phyloP scores from a whole-genome alignment of 2,888 invertebrate species.

The Stramonita haemastoma region DNA sequence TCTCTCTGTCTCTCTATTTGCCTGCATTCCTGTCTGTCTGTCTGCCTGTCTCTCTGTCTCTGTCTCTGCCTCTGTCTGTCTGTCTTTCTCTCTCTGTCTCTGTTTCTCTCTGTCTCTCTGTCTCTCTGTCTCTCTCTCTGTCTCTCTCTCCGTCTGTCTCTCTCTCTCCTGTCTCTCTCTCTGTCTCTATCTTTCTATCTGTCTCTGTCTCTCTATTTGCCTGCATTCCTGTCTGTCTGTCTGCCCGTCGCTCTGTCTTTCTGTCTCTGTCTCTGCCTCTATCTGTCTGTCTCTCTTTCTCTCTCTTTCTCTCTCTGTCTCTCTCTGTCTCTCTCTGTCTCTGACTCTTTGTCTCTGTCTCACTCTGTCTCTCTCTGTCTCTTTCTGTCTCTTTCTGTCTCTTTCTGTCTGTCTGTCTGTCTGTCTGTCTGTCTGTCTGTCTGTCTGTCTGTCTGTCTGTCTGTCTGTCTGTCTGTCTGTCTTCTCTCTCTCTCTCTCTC shows the following conservation, averaged over 20 bases:
- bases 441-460: neutral
- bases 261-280: neutral
- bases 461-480: neutral
- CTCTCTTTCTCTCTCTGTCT: neutral
- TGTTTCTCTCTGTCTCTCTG: neutral
- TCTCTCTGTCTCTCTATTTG: too few relatives aligned
- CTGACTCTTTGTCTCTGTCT: neutral
- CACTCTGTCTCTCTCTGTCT: neutral
- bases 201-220: neutral
- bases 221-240: neutral
- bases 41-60: too few relatives aligned
- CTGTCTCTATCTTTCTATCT: too few relatives aligned
- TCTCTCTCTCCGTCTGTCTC: neutral
- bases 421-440: neutral
- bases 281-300: neutral
- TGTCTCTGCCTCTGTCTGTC: neutral
- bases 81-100: neutral
- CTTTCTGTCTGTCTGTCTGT: neutral
- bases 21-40: too few relatives aligned
- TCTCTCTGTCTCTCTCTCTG: neutral
- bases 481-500: neutral
- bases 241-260: neutral
- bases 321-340: neutral
- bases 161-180: neutral
- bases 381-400: neutral